A percentile compares a stretch with the other conserved stretches of the same genome.
phyloP scores from a whole-genome alignment of 2,888 invertebrate genomes.

The Lutraria lutraria region DNA sequence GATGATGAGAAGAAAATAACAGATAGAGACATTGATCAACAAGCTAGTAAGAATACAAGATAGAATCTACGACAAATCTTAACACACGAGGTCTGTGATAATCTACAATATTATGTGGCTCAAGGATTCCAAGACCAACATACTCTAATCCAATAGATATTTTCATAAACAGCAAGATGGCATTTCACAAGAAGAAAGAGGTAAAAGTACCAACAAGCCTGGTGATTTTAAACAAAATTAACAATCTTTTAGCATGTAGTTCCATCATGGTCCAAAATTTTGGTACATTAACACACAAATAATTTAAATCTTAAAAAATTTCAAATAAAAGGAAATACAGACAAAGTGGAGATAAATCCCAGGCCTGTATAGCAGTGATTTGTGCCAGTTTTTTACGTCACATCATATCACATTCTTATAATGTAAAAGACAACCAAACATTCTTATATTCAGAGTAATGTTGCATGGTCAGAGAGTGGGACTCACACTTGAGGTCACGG shows the following conservation, averaged over 20 bases:
- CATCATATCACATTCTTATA: background rate
- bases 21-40: background rate
- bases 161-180: background rate
- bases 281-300: too few relatives aligned
- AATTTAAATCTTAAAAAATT: too few relatives aligned
- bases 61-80: background rate
- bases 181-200: background rate
- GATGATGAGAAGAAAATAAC: background rate
- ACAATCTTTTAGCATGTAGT: background rate
- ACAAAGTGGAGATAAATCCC: background rate
- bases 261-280: background rate
- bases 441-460: background rate
- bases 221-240: background rate
- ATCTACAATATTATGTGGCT: background rate
- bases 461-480: background rate
- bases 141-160: background rate
- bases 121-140: background rate
- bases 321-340: background rate
- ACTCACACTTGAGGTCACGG: conserved; percentile 70
- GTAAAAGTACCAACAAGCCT: background rate
- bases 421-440: background rate
- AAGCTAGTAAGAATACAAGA: background rate
- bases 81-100: background rate
- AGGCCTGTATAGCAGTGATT: background rate
- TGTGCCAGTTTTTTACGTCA: background rate